A percentile compares a stretch with the other conserved stretches of the same genome.
Conservation (phyloP, 2,797 vertebrate genomes). For the Anguilla megastoma region DNA sequence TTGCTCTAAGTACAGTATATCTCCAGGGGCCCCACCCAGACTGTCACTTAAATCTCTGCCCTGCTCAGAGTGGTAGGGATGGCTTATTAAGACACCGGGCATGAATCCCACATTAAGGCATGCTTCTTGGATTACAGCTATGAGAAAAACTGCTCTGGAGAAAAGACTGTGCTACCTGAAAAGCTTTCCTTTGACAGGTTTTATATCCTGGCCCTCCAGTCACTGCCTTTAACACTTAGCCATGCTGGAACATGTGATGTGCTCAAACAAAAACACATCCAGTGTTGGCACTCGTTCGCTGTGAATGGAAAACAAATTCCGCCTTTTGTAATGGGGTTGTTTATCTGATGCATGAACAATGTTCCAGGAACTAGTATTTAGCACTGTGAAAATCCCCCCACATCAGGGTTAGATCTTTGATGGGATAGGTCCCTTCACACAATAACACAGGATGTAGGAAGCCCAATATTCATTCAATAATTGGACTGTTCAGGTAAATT, state of each 20-base stretch:
- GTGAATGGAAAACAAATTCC: background rate
- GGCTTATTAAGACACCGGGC: slow-evolving; percentile 17
- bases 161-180: background rate
- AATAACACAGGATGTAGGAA: background rate
- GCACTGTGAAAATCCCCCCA: background rate
- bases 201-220: background rate
- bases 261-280: background rate
- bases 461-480: slow-evolving; percentile 31
- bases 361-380: slow-evolving; percentile 8
- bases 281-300: background rate
- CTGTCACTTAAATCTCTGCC: background rate
- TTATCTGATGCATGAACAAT: slow-evolving; percentile 1
- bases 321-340: background rate
- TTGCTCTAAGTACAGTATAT: background rate
- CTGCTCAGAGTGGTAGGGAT: background rate
- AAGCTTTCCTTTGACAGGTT: background rate
- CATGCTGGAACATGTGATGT: background rate
- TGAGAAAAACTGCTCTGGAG: background rate
- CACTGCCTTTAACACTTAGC: background rate
- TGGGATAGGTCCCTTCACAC: background rate
- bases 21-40: background rate
- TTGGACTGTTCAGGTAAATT: slow-evolving; percentile 40
- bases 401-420: background rate
- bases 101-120: slow-evolving; percentile 24
- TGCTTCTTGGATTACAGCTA: slow-evolving; percentile 28